A percentile compares a stretch with the other conserved stretches of the same genome.
Evolutionary conservation across 2,888 invertebrate species (phyloP).

Genomic region (Cheilosia pagana): DNA sequence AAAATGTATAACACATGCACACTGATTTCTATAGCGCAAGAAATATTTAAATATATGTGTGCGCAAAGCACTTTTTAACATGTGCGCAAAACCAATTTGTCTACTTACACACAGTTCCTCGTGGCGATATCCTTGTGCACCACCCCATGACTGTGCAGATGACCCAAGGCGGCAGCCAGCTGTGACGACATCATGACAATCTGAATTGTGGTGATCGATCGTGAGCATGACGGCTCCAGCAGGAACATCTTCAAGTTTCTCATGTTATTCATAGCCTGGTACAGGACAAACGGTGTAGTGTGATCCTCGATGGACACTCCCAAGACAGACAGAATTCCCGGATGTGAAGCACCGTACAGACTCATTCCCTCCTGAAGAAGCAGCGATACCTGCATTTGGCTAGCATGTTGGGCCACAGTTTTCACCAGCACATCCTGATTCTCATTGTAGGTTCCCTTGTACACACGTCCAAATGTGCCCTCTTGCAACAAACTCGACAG

Average conservation of each 20-base stretch:
- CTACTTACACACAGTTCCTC: constrained; percentile 94
- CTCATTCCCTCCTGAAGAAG: constrained; percentile 89
- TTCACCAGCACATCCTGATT: constrained; percentile 92
- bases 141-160: constrained; percentile 93
- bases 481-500: constrained; percentile 91
- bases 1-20: neutral
- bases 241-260: constrained; percentile 84
- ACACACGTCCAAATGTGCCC: constrained; percentile 95
- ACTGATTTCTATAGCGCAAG: neutral
- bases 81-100: neutral
- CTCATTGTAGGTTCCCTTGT: constrained; percentile 91
- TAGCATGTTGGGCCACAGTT: constrained; percentile 95
- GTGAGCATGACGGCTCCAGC: constrained; percentile 81
- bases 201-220: constrained; percentile 87
- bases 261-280: constrained; percentile 85
- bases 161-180: constrained; percentile 92
- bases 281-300: constrained; percentile 94
- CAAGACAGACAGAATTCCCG: constrained; percentile 92
- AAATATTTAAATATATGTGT: neutral
- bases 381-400: constrained; percentile 94
- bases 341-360: constrained; percentile 86
- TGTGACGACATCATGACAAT: constrained; percentile 94
- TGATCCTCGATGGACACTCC: constrained; percentile 96
- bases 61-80: neutral
- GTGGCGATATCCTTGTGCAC: constrained; percentile 95